These are phyloP conservation scores for Andricus curvator DNA, from an alignment of 2,888 invertebrate genomes.

Conservation along the genomic window DNA sequence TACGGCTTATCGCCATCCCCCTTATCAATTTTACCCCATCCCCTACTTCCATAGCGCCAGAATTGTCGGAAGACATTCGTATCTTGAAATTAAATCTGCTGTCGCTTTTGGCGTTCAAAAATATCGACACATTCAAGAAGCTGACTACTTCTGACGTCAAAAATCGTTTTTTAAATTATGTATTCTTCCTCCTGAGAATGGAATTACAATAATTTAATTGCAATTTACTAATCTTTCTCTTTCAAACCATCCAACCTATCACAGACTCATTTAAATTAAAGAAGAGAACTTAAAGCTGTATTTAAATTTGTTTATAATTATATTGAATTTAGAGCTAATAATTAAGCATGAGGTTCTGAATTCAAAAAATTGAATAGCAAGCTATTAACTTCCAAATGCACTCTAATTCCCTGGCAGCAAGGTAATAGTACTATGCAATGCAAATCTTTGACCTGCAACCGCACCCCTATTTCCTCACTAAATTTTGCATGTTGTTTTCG, in stretches of 20 bases:
- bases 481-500: slow-evolving; percentile 24
- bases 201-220: background rate
- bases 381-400: background rate
- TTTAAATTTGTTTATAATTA: background rate
- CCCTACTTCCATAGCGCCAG: slow-evolving; percentile 25
- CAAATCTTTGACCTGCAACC: slow-evolving; percentile 8
- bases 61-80: slow-evolving; percentile 36
- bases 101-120: slow-evolving; percentile 25
- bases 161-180: slow-evolving; percentile 1
- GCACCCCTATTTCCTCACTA: slow-evolving; percentile 24
- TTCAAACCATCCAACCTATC: background rate
- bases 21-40: slow-evolving; percentile 50
- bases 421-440: slow-evolving; percentile 7
- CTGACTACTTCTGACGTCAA: slow-evolving; percentile 21
- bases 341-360: too few species aligned
- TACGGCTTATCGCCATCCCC: slow-evolving; percentile 48
- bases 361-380: background rate
- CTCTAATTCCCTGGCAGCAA: background rate
- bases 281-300: background rate
- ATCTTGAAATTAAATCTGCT: slow-evolving; percentile 29
- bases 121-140: slow-evolving; percentile 36
- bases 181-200: background rate
- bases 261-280: background rate
- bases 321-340: too few species aligned
- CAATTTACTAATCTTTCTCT: background rate